Evolutionary conservation across 2,113 vertebrate species (phyloP), one percentile per base, ranked within the genome.

Genomic region (Python bivittatus): DNA sequence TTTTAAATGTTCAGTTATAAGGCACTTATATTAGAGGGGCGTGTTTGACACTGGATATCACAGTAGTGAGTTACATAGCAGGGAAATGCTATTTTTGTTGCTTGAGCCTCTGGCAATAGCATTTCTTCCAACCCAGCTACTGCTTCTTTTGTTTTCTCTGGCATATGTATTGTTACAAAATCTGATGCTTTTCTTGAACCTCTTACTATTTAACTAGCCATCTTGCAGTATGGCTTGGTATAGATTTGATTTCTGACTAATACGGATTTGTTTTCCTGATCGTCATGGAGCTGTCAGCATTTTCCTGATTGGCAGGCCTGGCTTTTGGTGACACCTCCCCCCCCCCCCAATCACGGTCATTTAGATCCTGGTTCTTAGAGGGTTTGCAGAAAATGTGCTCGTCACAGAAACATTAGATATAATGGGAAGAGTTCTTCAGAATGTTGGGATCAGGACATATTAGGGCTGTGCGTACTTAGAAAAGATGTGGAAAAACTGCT

Each of bases 31-130:
- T 95, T 93, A 13, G 68, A 84, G 92, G 94, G 57, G 83, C 91
- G 91, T 95, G 94, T 96, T 79, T 95, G 96, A 95, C 94, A 93
- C 33, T 93, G 94, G 95, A 95, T 96, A 92, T 96, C 90, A 91
- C 0, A 0, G 94, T 60, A 91, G 93, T 92, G 88, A 94, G 93
- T 93, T 94, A 95, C 64, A 56, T 93, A 88, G 91, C 86, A 93
- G 91, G 92, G 88, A 94, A 93, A 83, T 72, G 94, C 95, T 96
- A 94, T 96, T 96, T 96, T 96, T 96, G 91, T 91, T 0, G 93
- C 93, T 92, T 92, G 93, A 92, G 91, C 93, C 94, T 94, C 97
- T 96, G 94, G 95, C 95, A 92, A 84, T 96, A 94, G 79, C 91
- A 94, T 93, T 90, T 96, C 91, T 94, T 94, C 91, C 57, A 93